Percentiles rank a stretch among this genome's conserved stretches.
phyloP scores from a whole-genome alignment of 2,797 vertebrate genomes.

The Anguilla pacifica region DNA sequence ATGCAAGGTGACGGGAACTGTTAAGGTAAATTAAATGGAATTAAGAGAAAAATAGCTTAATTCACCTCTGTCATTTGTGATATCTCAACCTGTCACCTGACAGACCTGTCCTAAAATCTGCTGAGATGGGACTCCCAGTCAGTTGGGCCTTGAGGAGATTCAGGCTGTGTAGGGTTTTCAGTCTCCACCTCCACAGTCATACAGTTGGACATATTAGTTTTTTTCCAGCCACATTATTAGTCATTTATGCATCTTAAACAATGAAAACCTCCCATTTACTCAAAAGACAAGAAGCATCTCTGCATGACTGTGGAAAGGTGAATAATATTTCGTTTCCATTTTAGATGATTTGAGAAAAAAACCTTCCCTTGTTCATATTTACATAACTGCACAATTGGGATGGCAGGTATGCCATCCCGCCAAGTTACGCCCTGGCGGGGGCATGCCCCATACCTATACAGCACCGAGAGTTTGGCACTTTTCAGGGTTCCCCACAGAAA shows the following conservation, averaged over 20 bases:
- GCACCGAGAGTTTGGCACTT: too few species aligned
- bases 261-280: background rate
- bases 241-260: background rate
- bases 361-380: background rate
- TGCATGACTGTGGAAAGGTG: background rate
- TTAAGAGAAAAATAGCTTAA: conserved; percentile 58
- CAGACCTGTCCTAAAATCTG: conserved; percentile 60
- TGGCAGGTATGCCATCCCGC: too few species aligned
- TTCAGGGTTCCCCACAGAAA: too few species aligned
- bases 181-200: background rate
- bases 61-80: conserved; percentile 63
- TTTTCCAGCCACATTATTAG: background rate
- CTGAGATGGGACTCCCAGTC: conserved; percentile 48
- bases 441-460: too few species aligned
- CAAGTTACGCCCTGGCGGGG: too few species aligned
- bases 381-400: background rate
- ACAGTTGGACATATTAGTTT: background rate
- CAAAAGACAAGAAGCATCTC: background rate
- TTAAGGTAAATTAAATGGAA: conserved; percentile 59
- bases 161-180: conserved; percentile 49
- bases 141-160: conserved; percentile 48
- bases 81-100: conserved; percentile 61
- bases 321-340: background rate
- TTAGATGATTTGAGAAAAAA: background rate
- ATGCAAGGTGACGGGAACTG: conserved; percentile 21